A percentile compares a stretch with the other conserved stretches of the same genome.
phyloP scores from a whole-genome alignment of 2,888 invertebrate species.

The Hanleya hanleyi region DNA sequence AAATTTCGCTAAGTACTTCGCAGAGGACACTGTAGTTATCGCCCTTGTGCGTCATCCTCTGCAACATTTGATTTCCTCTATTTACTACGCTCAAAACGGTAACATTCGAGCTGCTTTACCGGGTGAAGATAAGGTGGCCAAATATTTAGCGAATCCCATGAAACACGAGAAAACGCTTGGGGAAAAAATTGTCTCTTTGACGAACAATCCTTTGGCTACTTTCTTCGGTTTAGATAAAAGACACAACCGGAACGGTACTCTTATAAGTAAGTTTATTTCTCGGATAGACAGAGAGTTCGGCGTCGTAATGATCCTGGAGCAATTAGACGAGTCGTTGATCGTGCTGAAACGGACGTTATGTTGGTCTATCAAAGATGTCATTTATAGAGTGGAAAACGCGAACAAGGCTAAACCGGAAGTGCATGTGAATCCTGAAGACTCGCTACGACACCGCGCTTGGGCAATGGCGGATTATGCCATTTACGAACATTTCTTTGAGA shows the following conservation, averaged over 20 bases:
- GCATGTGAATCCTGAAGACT: neutral
- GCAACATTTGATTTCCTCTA: neutral
- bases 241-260: neutral
- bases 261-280: neutral
- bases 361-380: constrained; percentile 35
- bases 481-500: neutral
- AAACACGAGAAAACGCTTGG: neutral
- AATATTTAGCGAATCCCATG: neutral
- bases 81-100: neutral
- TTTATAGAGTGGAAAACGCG: constrained; percentile 39
- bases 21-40: neutral
- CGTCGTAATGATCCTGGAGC: constrained; percentile 35
- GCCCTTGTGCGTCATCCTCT: neutral
- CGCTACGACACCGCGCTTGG: neutral
- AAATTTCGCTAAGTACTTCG: neutral
- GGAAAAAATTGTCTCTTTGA: neutral
- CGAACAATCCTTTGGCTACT: neutral
- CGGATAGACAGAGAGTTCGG: constrained; percentile 32
- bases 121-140: neutral
- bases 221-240: neutral
- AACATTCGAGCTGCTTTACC: neutral
- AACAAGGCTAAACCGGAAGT: constrained; percentile 7
- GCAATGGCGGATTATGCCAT: neutral
- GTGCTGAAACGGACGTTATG: constrained; percentile 30
- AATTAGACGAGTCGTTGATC: constrained; percentile 39